These are phyloP conservation scores for Pelobates fuscus DNA, from an alignment of 2,113 vertebrate species.

Conservation along the genomic window DNA sequence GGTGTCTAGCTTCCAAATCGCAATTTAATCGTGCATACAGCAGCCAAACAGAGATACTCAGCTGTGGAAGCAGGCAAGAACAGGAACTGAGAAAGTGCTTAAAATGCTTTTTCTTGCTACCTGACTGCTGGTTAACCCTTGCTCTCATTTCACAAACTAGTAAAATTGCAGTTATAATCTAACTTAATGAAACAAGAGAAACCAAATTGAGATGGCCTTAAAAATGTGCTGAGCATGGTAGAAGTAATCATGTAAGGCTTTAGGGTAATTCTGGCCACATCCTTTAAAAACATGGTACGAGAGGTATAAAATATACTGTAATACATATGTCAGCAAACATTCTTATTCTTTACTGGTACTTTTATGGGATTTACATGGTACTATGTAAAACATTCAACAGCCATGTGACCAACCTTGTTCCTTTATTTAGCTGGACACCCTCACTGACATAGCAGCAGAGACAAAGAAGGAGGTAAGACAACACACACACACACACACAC, in stretches of 20 bases:
- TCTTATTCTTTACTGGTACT: slow-evolving; percentile 1
- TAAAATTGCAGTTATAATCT: slow-evolving; percentile 11
- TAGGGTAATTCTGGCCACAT: background rate
- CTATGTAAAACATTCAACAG: background rate
- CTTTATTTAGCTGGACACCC: slow-evolving; percentile 8
- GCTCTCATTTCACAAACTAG: background rate
- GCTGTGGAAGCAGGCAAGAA: background rate
- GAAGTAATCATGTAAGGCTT: background rate
- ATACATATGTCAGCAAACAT: background rate
- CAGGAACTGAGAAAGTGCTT: background rate
- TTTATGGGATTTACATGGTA: slow-evolving; percentile 5
- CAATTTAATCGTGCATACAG: background rate
- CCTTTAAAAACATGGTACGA: background rate
- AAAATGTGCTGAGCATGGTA: slow-evolving; percentile 27
- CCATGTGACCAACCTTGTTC: slow-evolving; percentile 7
- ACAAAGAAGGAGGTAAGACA: slow-evolving; percentile 30
- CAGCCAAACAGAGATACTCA: background rate
- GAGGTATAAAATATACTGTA: background rate
- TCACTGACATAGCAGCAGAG: background rate
- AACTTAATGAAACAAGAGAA: slow-evolving; percentile 10
- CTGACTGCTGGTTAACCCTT: background rate
- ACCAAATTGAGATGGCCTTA: background rate
- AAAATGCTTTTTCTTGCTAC: background rate
- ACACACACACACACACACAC: background rate
- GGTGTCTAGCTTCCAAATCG: background rate